Conservation (phyloP, 2,888 invertebrate genomes). For the Nomada lathburiana region DNA sequence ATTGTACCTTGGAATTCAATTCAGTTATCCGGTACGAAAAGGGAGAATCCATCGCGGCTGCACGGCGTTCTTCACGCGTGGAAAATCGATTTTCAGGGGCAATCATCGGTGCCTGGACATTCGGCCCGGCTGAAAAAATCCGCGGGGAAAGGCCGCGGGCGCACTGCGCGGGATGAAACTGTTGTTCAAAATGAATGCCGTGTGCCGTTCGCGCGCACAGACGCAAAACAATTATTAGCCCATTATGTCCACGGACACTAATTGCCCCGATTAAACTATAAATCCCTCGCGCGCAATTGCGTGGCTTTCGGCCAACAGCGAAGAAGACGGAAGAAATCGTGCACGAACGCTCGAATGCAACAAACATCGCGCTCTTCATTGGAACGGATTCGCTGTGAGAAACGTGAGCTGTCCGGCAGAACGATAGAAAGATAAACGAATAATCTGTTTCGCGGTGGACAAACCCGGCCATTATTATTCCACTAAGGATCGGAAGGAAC, state of each 20-base stretch:
- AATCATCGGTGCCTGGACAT: conserved; percentile 11
- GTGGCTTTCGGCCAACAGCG: not conserved
- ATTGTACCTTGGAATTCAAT: not conserved
- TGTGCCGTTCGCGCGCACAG: not conserved
- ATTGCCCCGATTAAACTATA: conserved; percentile 43
- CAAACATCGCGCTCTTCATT: too few relatives aligned
- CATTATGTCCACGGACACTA: conserved; percentile 45
- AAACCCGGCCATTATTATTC: not conserved
- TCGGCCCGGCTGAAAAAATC: conserved; percentile 5
- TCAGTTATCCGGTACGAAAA: not conserved
- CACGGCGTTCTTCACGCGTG: not conserved
- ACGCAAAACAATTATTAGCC: conserved; percentile 55
- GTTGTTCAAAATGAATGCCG: conserved; percentile 44
- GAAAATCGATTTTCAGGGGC: conserved; percentile 25
- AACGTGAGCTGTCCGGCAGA: not conserved
- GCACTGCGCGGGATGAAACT: conserved; percentile 22
- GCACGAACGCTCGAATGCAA: not conserved
- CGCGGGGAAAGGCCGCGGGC: conserved; percentile 27
- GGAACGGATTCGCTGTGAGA: too few relatives aligned
- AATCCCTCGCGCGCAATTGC: conserved; percentile 43
- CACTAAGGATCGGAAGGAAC: not conserved
- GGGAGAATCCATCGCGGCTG: not conserved
- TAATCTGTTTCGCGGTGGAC: not conserved
- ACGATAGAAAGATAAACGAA: not conserved
- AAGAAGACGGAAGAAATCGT: conserved; percentile 18